Base-by-base conservation (phyloP, 2,797 vertebrate species). In the Lepus townsendii region DNA sequence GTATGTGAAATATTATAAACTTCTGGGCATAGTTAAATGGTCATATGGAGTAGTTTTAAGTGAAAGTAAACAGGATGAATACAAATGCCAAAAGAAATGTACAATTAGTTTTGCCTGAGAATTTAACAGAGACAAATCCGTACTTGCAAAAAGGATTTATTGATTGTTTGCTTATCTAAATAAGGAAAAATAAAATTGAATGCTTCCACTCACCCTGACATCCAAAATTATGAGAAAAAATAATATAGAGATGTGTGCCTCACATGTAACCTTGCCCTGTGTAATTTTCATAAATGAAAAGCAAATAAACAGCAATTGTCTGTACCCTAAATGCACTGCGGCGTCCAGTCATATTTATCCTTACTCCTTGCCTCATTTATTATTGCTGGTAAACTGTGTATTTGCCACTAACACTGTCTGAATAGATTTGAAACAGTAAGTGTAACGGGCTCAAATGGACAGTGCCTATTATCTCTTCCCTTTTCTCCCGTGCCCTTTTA, bases 391-490 rank as follows among this genome's bases (percentile, higher is more conserved):
- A 92, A 95, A 94, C 93, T 92, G 26, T 88, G 95, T 27, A 62
- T 95, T 95, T 95, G 95, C 90, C 95, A 79, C 96, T 42, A 92
- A 85, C 95, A 87, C 66, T 65, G 83, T 79, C 52, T 52, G 89
- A 88, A 84, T 54, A 93, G 96, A 90, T 96, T 94, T 79, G 94
- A 95, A 95, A 93, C 88, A 93, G 93, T 91, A 38, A 92, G 94
- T 84, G 90, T 93, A 96, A 96, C 94, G 68, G 95, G 95, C 93
- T 93, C 90, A 91, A 91, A 96, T 95, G 96, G 93, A 96, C 95
- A 78, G 94, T 63, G 91, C 96, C 97, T 92, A 94, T 98, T 97
- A 97, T 97, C 98, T 96, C 97, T 97, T 96, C 73, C 63, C 86
- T 96, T 95, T 94, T 96, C 90, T 91, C 94, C 91, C 88, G 79